Conservation (phyloP, 2,797 vertebrate genomes). For the Spinus olivaceus region DNA sequence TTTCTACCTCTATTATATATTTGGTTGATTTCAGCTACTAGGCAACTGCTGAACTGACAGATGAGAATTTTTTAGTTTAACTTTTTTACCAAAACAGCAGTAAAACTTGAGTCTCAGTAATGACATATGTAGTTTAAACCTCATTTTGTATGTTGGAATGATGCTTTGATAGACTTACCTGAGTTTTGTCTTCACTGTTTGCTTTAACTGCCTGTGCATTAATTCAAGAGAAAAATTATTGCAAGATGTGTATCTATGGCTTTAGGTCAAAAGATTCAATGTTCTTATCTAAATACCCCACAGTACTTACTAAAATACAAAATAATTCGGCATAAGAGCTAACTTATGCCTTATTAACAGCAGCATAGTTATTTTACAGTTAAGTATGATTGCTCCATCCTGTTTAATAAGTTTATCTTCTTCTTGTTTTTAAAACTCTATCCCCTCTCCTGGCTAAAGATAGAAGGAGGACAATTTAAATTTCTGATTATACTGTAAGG, state of each 20-base stretch:
- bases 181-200: background rate
- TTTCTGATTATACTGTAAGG: background rate
- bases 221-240: background rate
- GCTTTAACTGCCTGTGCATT: background rate
- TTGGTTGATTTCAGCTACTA: background rate
- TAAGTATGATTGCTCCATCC: background rate
- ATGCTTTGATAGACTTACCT: background rate
- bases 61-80: background rate
- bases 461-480: background rate
- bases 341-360: background rate
- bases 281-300: background rate
- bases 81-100: background rate
- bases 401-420: slow-evolving; percentile 25
- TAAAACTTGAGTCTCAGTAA: background rate
- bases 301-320: slow-evolving; percentile 5
- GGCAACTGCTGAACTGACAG: background rate
- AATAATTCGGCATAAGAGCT: background rate
- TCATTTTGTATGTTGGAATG: background rate
- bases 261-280: background rate
- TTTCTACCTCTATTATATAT: background rate
- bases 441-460: background rate
- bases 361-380: background rate
- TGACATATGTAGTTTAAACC: background rate
- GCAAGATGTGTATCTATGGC: background rate
- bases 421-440: background rate